phyloP scores from a whole-genome alignment of 2,888 invertebrate species.

The Orthonychiurus folsomi region DNA sequence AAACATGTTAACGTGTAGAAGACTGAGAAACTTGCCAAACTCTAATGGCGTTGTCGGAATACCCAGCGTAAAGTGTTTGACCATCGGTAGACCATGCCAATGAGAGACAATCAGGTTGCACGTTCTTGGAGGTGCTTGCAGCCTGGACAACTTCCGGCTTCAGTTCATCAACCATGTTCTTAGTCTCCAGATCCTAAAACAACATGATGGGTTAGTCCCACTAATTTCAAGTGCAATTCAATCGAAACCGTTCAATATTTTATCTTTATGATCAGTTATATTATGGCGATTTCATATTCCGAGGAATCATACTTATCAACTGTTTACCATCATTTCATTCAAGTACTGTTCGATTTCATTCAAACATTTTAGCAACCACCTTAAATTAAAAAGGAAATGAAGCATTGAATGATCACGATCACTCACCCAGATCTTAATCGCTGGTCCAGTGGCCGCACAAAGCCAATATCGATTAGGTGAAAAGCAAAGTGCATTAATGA shows the following conservation, averaged over 20 bases:
- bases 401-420: constrained; percentile 17
- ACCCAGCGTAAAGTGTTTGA: constrained; percentile 96
- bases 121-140: constrained; percentile 60
- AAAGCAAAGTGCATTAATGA: constrained; percentile 96
- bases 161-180: constrained; percentile 97
- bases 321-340: not conserved
- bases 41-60: constrained; percentile 94
- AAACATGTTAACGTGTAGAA: constrained; percentile 20
- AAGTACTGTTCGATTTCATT: too few relatives aligned
- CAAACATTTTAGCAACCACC: too few relatives aligned
- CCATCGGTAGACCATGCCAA: constrained; percentile 99
- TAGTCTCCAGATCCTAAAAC: constrained; percentile 87
- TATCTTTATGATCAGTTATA: not conserved
- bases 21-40: constrained; percentile 81
- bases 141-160: constrained; percentile 78
- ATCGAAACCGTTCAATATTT: not conserved
- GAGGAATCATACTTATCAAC: not conserved
- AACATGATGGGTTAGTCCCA: constrained; percentile 43
- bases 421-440: constrained; percentile 92
- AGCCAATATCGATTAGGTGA: constrained; percentile 99
- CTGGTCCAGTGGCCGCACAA: constrained; percentile 96
- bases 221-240: not conserved
- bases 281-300: not conserved
- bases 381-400: not conserved
- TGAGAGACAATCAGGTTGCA: constrained; percentile 91